Base-by-base conservation (phyloP, 1,140 invertebrate species). In the Calliopsis andreniformis region DNA sequence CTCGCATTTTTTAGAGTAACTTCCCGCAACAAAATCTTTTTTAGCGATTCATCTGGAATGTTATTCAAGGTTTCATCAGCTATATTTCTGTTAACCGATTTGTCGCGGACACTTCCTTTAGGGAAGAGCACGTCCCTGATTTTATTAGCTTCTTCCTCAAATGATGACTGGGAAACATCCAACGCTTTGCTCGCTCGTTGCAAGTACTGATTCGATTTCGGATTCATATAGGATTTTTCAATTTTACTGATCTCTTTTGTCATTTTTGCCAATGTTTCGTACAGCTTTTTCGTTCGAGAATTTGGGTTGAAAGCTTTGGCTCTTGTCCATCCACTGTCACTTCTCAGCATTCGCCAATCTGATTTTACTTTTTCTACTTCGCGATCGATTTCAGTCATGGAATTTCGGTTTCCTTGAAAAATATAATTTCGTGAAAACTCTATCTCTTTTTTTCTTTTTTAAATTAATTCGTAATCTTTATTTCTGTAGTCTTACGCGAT, bases 261-360 rank as follows among this genome's bases (percentile, higher is more conserved):
- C 53, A 84, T 68, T 10, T 64, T 81, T 16, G 82, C 75, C 4
- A 87, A n/a, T 0, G 59, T 79, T 1, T 85, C 68, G 28, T 84
- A 81, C 4, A 87, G 61, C 35, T 84, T 79, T 56, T 51, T 84
- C 28, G 63, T 70, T 25, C 35, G 53, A 1, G 14, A 12, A 23
- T 47, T 73, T 1, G 8, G n/a, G 0, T 51, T 55, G 23, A n/a
- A 63, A 42, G 45, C 42, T 47, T 76, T 85, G 5, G 25, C 39
- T 12, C 49, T 39, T 3, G 10, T 53, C 69, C 67, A 80, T n/a
- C 64, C 59, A 10, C 30, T 59, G 30, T 53, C 23, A 0, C 23
- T n/a, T 32, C 55, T 76, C 7, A 86, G 59, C 0, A 39, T 3
- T 39, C 71, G 81, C 85, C 86, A 87, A 35, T 79, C 69, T 0